Conservation (phyloP, 2,113 vertebrate genomes). For the Tapirus terrestris region DNA sequence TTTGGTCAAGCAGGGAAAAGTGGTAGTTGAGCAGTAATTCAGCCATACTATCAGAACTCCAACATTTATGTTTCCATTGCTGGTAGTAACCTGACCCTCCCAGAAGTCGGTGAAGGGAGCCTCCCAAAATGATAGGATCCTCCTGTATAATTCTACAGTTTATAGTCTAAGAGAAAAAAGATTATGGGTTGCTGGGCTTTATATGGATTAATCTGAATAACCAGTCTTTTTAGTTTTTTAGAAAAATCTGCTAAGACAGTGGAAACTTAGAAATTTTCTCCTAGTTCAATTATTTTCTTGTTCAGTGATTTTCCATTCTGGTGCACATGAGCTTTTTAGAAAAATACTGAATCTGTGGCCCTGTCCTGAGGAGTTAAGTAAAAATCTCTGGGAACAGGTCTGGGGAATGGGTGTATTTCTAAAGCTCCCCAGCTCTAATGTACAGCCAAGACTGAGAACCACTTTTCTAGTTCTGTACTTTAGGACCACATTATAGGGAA, state of each 20-base stretch:
- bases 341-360: not conserved
- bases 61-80: not conserved
- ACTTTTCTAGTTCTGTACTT: conserved; percentile 15
- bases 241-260: not conserved
- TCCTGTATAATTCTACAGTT: not conserved
- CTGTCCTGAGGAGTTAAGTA: not conserved
- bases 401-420: not conserved
- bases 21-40: not conserved
- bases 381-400: not conserved
- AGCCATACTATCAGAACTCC: not conserved
- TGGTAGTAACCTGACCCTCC: not conserved
- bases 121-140: not conserved
- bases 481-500: not conserved
- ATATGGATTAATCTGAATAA: not conserved
- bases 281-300: not conserved
- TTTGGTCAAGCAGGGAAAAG: not conserved
- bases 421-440: not conserved
- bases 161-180: conserved; percentile 16
- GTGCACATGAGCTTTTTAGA: not conserved
- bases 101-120: not conserved
- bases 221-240: not conserved
- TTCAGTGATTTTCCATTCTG: not conserved
- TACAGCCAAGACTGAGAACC: not conserved
- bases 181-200: not conserved
- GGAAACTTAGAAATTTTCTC: conserved; percentile 11